Evolutionary conservation across 2,797 vertebrate species (phyloP), one percentile per base, ranked within the genome.

Genomic region (Sciaenops ocellatus): DNA sequence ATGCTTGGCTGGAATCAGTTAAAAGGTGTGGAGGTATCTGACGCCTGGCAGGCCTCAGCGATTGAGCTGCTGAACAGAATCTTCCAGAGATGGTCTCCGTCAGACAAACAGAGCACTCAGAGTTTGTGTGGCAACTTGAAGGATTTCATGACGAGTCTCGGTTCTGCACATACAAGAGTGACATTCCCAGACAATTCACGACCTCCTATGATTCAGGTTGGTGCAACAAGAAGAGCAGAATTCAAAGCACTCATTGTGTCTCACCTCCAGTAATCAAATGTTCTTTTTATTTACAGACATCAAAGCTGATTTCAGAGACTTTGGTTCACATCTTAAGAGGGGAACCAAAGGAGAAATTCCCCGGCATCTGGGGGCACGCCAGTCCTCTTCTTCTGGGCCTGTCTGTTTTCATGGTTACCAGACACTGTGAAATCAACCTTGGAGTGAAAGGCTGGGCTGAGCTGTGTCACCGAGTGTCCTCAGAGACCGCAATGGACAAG

Each of bases 401-500:
- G 18, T 89, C 86, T 2, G 80, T 95, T 17, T 95, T 94, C 75
- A 16, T 3, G 28, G 65, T 92, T 4, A 61, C 73, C 78, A 8
- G 15, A 26, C 22, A 0, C 0, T 85, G 34, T 8, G 0, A 0
- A 0, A 44, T 93, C 1, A 1, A 67, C 10, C 90, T 95, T 0
- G 78, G 85, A 4, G 20, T 73, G 48, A 92, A 75, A 48, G 88
- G 78, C 56, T 93, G 69, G 87, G 90, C 79, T 0, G 68, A 84
- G 1, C 87, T 95, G 17, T 95, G 94, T 68, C 13, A 18, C 2
- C 69, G 93, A 76, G 82, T 94, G 6, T 93, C 87, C 12, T 90
- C 92, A 15, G 70, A 62, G 51, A 0, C 46, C 0, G 46, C 68
- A 0, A 67, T 79, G 78, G 79, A 89, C 44, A 8, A 73, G 6